Percentiles rank a stretch among this genome's conserved stretches.
Conservation (phyloP, 1,140 invertebrate genomes). For the Nephotettix cincticeps region DNA sequence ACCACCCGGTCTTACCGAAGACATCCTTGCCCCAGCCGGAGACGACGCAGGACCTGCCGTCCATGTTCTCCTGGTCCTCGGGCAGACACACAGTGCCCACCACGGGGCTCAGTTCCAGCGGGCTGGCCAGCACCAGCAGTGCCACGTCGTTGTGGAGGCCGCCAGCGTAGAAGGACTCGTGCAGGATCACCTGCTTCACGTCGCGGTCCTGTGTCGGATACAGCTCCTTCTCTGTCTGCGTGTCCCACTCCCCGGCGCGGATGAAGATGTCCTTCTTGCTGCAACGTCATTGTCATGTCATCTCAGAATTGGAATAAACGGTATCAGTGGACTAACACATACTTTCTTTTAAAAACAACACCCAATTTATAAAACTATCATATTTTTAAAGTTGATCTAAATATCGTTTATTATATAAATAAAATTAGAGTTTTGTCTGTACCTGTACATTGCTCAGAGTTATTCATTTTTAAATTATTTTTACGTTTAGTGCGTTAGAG, state of each 20-base stretch:
- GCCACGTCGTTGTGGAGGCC: conserved; percentile 68
- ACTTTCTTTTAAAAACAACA: too few species aligned
- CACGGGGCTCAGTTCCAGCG: conserved; percentile 60
- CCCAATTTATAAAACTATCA: too few species aligned
- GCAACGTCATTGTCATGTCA: not conserved
- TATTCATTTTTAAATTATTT: too few species aligned
- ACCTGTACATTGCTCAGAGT: too few species aligned
- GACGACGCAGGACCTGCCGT: conserved; percentile 62
- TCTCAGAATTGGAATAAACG: too few species aligned
- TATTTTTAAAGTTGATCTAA: too few species aligned
- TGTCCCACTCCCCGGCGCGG: conserved; percentile 59
- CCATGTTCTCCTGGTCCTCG: conserved; percentile 49
- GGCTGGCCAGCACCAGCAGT: conserved; percentile 58
- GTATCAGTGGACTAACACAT: too few species aligned
- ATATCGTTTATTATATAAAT: too few species aligned
- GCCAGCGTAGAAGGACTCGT: conserved; percentile 51
- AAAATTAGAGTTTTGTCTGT: too few species aligned
- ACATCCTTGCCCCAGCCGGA: conserved; percentile 82
- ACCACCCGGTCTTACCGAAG: conserved; percentile 59
- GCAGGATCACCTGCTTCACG: conserved; percentile 56
- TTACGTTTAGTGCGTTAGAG: too few species aligned
- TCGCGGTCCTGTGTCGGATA: conserved; percentile 68
- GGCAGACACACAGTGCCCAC: conserved; percentile 70
- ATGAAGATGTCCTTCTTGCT: conserved; percentile 30
- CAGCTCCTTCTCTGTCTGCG: conserved; percentile 70